A percentile compares a stretch with the other conserved stretches of the same genome.
These are phyloP conservation scores for Tor tambroides DNA, from an alignment of 2,113 vertebrate genomes.

Conservation along the genomic window DNA sequence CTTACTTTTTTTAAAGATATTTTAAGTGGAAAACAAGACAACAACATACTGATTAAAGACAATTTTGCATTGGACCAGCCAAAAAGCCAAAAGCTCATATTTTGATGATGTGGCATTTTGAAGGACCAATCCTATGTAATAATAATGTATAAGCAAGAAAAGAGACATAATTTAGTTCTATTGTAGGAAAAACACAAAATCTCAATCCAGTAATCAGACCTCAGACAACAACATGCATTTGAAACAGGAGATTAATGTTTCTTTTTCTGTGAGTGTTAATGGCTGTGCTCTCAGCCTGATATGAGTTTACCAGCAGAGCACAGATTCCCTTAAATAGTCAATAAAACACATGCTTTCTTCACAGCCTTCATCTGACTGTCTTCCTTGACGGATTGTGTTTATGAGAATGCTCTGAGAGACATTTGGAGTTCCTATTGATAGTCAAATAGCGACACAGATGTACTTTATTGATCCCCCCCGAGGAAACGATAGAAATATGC, in stretches of 20 bases:
- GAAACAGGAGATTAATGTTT: background rate
- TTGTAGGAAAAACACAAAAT: background rate
- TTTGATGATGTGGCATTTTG: background rate
- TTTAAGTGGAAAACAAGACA: background rate
- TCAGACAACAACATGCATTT: background rate
- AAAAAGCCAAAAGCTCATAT: too few relatives aligned
- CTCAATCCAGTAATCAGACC: background rate
- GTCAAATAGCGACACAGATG: too few relatives aligned
- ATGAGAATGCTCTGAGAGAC: conserved; percentile 21
- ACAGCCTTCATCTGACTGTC: background rate
- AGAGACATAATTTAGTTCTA: background rate
- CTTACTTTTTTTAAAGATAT: too few relatives aligned
- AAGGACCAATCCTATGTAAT: too few relatives aligned
- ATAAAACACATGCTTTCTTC: conserved; percentile 3
- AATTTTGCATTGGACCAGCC: too few relatives aligned
- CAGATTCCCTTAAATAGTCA: background rate
- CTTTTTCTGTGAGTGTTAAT: background rate
- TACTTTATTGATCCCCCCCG: too few relatives aligned
- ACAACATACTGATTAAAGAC: too few relatives aligned
- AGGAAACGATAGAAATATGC: too few relatives aligned
- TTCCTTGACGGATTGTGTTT: background rate
- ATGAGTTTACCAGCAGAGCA: conserved; percentile 1
- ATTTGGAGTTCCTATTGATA: conserved; percentile 4
- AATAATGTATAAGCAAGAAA: too few relatives aligned
- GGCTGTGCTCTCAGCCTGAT: background rate